These are phyloP conservation scores for Fratercula arctica DNA, from an alignment of 2,797 vertebrate genomes.

Conservation along the genomic window DNA sequence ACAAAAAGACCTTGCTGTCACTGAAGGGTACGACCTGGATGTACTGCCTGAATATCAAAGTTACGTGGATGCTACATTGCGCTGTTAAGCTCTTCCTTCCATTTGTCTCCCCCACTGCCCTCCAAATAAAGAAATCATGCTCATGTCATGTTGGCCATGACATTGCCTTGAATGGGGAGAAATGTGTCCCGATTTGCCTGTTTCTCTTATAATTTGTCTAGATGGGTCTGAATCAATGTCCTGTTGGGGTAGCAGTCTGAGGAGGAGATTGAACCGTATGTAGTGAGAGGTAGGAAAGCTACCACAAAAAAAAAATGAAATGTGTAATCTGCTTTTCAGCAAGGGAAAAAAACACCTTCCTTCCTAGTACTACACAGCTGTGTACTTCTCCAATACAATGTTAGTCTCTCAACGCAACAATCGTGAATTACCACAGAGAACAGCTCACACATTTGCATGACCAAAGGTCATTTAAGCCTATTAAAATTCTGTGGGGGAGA, in stretches of 20 bases:
- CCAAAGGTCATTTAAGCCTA: not conserved
- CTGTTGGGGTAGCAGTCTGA: not conserved
- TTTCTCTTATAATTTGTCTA: not conserved
- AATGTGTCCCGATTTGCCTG: not conserved
- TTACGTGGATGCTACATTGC: accelerated
- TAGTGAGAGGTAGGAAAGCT: not conserved
- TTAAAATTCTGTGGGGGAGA: not conserved
- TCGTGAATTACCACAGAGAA: not conserved
- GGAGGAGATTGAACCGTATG: not conserved
- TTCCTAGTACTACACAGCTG: not conserved
- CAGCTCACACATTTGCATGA: not conserved
- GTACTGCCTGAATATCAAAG: not conserved
- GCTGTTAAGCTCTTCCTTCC: not conserved
- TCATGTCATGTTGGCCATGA: not conserved
- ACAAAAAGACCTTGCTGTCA: not conserved
- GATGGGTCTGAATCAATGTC: not conserved
- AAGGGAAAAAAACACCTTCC: not conserved
- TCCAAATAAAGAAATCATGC: not conserved
- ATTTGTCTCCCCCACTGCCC: not conserved
- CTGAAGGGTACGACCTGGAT: not conserved
- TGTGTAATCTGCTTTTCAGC: not conserved
- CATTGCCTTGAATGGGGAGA: not conserved
- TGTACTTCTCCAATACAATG: not conserved
- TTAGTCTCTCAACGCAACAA: not conserved
- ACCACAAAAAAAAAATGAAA: not conserved